Evolutionary conservation across 2,113 vertebrate species (phyloP).

Genomic region (Mus pahari): DNA sequence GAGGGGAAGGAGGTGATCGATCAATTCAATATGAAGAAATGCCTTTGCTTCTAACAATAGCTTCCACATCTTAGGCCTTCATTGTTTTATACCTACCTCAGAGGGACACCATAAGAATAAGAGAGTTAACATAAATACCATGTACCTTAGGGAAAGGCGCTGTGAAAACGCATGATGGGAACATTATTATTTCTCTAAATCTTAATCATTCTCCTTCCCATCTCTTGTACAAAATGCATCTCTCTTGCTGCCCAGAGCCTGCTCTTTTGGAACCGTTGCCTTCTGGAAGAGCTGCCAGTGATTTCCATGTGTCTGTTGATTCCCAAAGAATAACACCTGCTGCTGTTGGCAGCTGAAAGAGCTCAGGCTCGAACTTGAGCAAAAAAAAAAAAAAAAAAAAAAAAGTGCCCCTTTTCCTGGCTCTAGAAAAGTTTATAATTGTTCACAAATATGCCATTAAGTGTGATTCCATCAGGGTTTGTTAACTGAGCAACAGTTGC

Average conservation of each 20-base stretch:
- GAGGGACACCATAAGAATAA: conserved; percentile 59
- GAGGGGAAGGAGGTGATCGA: conserved; percentile 41
- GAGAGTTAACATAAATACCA: conserved; percentile 49
- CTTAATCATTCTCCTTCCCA: conserved; percentile 24
- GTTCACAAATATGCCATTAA: conserved; percentile 51
- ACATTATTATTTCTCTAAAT: conserved; percentile 59
- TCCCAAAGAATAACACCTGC: conserved; percentile 60
- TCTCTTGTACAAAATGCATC: not conserved
- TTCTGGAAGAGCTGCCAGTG: conserved; percentile 66
- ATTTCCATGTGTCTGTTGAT: conserved; percentile 62
- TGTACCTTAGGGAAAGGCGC: conserved; percentile 24
- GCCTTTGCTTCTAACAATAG: conserved; percentile 60
- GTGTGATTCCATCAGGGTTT: conserved; percentile 34
- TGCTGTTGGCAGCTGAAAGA: conserved; percentile 44
- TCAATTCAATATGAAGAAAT: conserved; percentile 66
- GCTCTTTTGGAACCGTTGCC: conserved; percentile 72
- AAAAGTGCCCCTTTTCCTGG: not conserved
- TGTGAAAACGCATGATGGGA: conserved; percentile 26
- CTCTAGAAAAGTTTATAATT: conserved; percentile 21
- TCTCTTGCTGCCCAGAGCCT: conserved; percentile 51
- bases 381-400: not conserved
- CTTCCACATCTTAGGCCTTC: not conserved
- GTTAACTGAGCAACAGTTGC: conserved; percentile 39
- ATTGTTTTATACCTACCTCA: conserved; percentile 30
- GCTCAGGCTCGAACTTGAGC: conserved; percentile 33